Percentiles rank a stretch among this genome's conserved stretches.
phyloP scores from a whole-genome alignment of 2,888 invertebrate genomes.

The Himalopsyche kuldschensis region DNA sequence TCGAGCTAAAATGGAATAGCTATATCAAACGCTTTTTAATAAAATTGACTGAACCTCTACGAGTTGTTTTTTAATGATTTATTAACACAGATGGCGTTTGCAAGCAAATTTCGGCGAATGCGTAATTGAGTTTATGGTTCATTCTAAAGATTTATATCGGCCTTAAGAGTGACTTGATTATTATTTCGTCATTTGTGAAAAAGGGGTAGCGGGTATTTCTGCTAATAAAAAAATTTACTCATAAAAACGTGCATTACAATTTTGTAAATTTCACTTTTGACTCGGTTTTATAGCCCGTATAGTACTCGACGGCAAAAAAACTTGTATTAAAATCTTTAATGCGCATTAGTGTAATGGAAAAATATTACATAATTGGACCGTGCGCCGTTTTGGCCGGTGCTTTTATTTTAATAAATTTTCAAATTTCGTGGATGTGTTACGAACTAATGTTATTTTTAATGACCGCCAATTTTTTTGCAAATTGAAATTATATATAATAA shows the following conservation, averaged over 20 bases:
- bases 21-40: not conserved
- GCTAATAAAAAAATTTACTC: not conserved
- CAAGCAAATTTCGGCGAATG: constrained; percentile 6
- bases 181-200: constrained; percentile 4
- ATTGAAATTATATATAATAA: too few relatives aligned
- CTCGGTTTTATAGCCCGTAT: not conserved
- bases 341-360: not conserved
- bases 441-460: not conserved
- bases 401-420: not conserved
- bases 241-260: constrained; percentile 2
- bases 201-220: not conserved
- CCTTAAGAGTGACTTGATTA: constrained; percentile 1
- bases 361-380: not conserved
- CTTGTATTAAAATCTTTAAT: constrained; percentile 2
- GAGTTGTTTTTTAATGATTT: not conserved
- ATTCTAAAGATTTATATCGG: constrained; percentile 19
- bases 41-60: not conserved
- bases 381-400: not conserved
- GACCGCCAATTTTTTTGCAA: not conserved
- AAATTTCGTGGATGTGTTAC: not conserved
- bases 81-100: not conserved
- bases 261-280: not conserved
- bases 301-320: not conserved
- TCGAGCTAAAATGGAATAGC: not conserved
- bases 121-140: constrained; percentile 28